Conservation (phyloP, 2,113 vertebrate species). For the Charina bottae region DNA sequence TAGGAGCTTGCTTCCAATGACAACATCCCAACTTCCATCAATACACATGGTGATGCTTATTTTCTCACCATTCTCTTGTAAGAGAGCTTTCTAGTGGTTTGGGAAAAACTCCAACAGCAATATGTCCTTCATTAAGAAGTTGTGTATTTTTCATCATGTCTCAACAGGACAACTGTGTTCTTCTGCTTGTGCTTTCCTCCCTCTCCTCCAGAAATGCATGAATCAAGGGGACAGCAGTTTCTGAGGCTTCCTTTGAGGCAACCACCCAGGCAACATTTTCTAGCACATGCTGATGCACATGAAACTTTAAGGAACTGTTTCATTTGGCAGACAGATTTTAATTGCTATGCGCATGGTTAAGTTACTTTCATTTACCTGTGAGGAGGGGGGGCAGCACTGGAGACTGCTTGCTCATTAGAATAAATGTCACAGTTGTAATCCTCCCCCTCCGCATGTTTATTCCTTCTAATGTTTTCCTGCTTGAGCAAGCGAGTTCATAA, state of each 20-base stretch:
- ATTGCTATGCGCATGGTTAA: constrained; percentile 7
- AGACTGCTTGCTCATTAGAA: constrained; percentile 72
- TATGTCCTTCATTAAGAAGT: constrained; percentile 2
- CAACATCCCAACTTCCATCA: constrained; percentile 42
- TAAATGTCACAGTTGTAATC: constrained; percentile 70
- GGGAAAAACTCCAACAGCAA: constrained; percentile 31
- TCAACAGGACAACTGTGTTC: accelerated
- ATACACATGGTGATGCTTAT: constrained; percentile 18
- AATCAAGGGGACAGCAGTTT: constrained; percentile 16
- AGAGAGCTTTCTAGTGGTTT: constrained; percentile 17
- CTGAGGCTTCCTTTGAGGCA: constrained; percentile 12
- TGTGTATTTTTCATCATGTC: not conserved
- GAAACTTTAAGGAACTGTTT: constrained; percentile 23
- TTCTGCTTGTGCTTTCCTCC: not conserved
- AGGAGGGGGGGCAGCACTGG: constrained; percentile 52
- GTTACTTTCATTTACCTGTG: constrained; percentile 58
- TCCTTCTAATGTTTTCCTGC: constrained; percentile 70
- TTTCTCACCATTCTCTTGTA: constrained; percentile 5
- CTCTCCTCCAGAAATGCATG: not conserved
- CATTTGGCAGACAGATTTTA: constrained; percentile 25
- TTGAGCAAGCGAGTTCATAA: constrained; percentile 69
- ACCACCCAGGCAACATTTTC: not conserved
- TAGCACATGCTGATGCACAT: constrained; percentile 29
- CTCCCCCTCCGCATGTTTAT: constrained; percentile 63
- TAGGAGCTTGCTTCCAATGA: constrained; percentile 2